Evolutionary conservation across 2,797 vertebrate species (phyloP), one percentile per base, ranked within the genome.

Genomic region (Taeniopygia guttata): DNA sequence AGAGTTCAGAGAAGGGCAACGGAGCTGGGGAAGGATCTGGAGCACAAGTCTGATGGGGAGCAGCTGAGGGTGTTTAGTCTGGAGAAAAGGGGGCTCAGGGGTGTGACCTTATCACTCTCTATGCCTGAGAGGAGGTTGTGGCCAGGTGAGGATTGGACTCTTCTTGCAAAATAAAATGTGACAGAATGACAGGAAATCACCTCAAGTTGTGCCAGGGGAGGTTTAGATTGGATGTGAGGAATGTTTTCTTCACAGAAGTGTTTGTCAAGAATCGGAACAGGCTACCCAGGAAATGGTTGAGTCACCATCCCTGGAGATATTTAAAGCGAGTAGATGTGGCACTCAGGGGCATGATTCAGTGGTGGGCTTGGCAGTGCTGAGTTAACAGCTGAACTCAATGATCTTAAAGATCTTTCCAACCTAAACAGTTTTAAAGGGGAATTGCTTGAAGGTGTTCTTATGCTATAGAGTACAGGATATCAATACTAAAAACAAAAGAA

Each of bases 1-100:
- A 0, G 1, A 13, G 22, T 27, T 4, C 38, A 75, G 52, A 34
- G 52, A 43, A 74, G 9, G 14, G 60, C n/a, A 66, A 1, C 1
- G 1, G 60, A 58, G 60, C 43, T 49, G 60, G 43, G 11, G 43
- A 52, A 64, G 59, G 12, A 36, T 27, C 32, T 36, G 70, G 43
- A 75, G 26, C 69, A 56, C 43, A 51, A 7, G 12, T 43, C 27
- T 51, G n/a, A 32, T 43, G 38, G 10, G 52, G 18, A 84, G 26
- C 29, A 38, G 34, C 68, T 55, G 42, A 19, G 23, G 9, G 7
- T 67, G 25, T 25, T 56, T 4, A 82, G 42, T 12, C 72, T 78
- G 73, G 36, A 72, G n/a, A 64, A 81, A 17, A 86, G 20, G 25
- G 20, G 29, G 17, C n/a, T 51, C 7, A 7, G 69, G 20, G 27